Percentiles rank a stretch among this genome's conserved stretches.
phyloP scores from a whole-genome alignment of 2,888 invertebrate species.

The Onchidella celtica region DNA sequence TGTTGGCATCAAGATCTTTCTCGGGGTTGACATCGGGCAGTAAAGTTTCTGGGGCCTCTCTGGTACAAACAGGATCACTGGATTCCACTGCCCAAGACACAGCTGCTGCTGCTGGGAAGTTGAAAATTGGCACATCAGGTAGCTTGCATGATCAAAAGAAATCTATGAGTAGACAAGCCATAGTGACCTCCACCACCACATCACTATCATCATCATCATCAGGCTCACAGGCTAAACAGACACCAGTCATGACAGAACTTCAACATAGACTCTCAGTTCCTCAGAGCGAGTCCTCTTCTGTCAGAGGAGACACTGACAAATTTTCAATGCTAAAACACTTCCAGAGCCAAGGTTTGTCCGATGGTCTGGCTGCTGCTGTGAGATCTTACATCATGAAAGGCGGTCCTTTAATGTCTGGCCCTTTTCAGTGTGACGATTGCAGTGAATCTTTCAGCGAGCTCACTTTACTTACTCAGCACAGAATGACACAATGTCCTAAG shows the following conservation, averaged over 20 bases:
- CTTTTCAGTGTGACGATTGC: conserved; percentile 85
- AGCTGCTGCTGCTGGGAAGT: background rate
- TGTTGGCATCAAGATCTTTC: conserved; percentile 33
- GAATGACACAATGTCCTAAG: conserved; percentile 86
- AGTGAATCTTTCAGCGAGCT: conserved; percentile 89
- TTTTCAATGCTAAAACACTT: conserved; percentile 41
- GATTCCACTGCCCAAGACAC: conserved; percentile 10
- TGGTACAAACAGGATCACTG: conserved; percentile 30
- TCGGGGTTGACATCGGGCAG: background rate
- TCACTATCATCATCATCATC: background rate
- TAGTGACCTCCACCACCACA: background rate
- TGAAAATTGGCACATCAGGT: conserved; percentile 26
- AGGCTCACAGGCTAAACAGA: background rate
- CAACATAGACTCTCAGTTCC: conserved; percentile 39
- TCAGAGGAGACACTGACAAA: conserved; percentile 2
- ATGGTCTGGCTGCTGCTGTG: conserved; percentile 42
- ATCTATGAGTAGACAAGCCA: conserved; percentile 40
- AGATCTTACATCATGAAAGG: conserved; percentile 29
- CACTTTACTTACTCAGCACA: conserved; percentile 90
- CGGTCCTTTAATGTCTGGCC: background rate
- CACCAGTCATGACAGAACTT: conserved; percentile 35
- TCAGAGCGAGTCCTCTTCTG: background rate
- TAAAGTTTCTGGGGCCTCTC: conserved; percentile 7
- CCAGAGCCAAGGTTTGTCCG: conserved; percentile 39
- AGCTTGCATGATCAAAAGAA: conserved; percentile 46